Percentiles rank a stretch among this genome's conserved stretches.
phyloP scores from a whole-genome alignment of 2,797 vertebrate genomes.

The Falco columbarius region DNA sequence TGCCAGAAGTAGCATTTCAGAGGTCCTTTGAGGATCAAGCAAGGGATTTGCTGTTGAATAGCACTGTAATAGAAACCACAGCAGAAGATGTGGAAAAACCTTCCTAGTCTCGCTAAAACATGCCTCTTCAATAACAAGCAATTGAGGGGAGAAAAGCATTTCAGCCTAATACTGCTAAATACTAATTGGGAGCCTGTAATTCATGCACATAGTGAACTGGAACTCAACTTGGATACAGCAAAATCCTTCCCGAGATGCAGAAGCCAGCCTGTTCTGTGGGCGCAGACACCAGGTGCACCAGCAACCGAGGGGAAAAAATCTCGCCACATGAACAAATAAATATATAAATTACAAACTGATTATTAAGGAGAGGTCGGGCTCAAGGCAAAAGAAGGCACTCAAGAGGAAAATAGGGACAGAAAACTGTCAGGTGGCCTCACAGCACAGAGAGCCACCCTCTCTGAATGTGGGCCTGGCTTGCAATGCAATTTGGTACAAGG shows the following conservation, averaged over 20 bases:
- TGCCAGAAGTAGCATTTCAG: background rate
- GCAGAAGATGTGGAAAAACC: background rate
- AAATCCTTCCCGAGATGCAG: background rate
- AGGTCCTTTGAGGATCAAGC: background rate
- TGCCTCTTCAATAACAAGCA: background rate
- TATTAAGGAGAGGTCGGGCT: background rate
- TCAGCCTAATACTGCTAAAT: background rate
- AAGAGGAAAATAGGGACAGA: background rate
- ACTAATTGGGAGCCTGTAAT: background rate
- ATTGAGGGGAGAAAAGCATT: background rate
- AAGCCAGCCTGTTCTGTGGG: background rate
- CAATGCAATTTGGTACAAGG: background rate
- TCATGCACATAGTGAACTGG: fast-evolving
- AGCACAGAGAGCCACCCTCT: background rate
- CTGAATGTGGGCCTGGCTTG: fast-evolving
- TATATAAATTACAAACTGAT: background rate
- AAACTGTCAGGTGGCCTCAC: background rate
- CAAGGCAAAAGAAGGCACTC: background rate
- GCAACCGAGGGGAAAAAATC: background rate
- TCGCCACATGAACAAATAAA: background rate
- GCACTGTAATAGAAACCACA: background rate
- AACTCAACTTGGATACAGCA: background rate
- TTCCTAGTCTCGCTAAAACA: background rate
- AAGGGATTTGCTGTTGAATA: background rate
- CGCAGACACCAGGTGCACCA: background rate